Evolutionary conservation across 2,113 vertebrate genomes (phyloP).

Genomic region (Malurus cyaneus): DNA sequence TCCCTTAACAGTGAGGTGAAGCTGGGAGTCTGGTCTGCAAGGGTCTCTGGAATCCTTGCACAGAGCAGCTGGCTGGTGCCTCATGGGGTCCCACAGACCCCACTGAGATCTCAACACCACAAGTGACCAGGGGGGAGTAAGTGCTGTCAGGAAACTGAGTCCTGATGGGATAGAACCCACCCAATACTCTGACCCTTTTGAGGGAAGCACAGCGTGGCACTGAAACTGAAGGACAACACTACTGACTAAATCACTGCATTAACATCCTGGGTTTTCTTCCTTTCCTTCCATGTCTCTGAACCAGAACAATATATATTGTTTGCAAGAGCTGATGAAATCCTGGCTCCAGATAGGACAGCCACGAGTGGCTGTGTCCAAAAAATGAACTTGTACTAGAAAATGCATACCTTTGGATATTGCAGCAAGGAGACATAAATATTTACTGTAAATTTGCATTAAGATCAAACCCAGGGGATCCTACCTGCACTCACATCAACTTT

Average conservation of each 20-base stretch:
- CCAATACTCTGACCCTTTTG: background rate
- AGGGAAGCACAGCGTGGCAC: background rate
- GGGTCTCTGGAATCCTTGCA: background rate
- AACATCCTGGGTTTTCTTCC: background rate
- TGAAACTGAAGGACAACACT: background rate
- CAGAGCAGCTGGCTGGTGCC: background rate
- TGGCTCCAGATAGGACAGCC: background rate
- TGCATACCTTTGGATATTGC: background rate
- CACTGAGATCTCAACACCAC: fast-evolving
- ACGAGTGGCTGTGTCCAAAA: fast-evolving
- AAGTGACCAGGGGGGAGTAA: background rate
- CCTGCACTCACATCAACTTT: background rate
- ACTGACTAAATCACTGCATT: background rate
- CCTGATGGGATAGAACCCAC: background rate
- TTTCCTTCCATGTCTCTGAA: background rate
- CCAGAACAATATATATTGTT: background rate
- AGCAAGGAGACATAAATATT: background rate
- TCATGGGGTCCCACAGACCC: background rate
- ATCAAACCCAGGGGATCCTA: background rate
- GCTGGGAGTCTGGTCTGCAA: background rate
- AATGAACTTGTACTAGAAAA: background rate
- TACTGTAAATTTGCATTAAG: background rate
- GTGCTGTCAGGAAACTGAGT: background rate
- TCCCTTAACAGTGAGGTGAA: background rate
- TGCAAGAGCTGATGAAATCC: background rate